Percentiles rank a stretch among this genome's conserved stretches.
Conservation (phyloP, 2,797 vertebrate genomes). For the Alfaro cultratus region DNA sequence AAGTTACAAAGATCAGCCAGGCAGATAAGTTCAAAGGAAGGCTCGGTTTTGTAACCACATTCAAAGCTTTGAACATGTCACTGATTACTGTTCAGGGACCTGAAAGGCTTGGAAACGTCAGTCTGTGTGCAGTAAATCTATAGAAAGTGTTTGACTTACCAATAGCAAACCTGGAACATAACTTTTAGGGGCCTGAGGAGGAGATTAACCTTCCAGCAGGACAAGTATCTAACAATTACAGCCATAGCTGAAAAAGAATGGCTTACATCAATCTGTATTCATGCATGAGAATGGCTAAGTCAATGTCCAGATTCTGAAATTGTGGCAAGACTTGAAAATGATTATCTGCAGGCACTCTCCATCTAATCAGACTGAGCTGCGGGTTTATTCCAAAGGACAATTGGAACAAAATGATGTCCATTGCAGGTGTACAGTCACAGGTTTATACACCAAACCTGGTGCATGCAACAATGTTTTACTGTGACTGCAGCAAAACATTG, state of each 20-base stretch:
- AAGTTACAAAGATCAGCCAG: neutral
- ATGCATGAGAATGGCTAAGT: neutral
- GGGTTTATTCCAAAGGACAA: neutral
- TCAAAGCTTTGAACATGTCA: neutral
- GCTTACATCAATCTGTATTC: neutral
- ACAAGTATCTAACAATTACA: neutral
- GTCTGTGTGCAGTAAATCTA: neutral
- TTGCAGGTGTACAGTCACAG: neutral
- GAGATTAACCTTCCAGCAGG: neutral
- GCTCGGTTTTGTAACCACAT: neutral
- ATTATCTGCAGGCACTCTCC: neutral
- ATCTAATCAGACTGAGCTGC: neutral
- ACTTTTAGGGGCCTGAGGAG: neutral
- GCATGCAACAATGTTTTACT: neutral
- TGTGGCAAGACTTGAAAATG: neutral
- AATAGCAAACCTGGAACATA: neutral
- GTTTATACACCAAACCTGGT: no score
- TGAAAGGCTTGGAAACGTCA: neutral
- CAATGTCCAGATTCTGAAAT: neutral
- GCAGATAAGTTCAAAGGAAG: neutral
- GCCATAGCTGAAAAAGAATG: neutral
- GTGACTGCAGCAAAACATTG: neutral
- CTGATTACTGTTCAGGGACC: neutral
- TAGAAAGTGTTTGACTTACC: neutral
- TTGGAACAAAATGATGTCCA: neutral